Percentiles rank a stretch among this genome's conserved stretches.
phyloP scores from a whole-genome alignment of 2,888 invertebrate genomes.

The Ariolimax columbianus region DNA sequence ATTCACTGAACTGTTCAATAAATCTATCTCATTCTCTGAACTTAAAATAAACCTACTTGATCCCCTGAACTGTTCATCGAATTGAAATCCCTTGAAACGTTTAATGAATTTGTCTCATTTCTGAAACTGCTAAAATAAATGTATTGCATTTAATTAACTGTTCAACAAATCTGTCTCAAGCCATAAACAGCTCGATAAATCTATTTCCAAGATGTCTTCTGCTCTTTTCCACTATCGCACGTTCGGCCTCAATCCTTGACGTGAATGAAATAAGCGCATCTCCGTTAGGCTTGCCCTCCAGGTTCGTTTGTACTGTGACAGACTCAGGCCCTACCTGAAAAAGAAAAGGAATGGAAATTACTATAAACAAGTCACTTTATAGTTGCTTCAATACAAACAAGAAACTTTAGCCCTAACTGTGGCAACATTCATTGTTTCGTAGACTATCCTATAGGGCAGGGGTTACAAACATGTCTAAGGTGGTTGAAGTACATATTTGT shows the following conservation, averaged over 20 bases:
- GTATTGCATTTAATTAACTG: neutral
- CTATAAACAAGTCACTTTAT: neutral
- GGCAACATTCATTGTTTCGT: too few species aligned
- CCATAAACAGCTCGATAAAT: constrained; percentile 80
- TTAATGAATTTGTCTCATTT: too few species aligned
- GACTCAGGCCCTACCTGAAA: constrained; percentile 79
- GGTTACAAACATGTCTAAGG: too few species aligned
- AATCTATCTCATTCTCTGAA: neutral
- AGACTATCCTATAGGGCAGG: too few species aligned
- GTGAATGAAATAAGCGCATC: constrained; percentile 80
- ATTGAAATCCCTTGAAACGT: too few species aligned
- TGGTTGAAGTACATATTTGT: too few species aligned
- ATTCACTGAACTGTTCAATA: neutral
- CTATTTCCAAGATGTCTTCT: constrained; percentile 79
- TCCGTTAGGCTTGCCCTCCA: constrained; percentile 79
- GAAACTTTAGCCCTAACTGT: neutral
- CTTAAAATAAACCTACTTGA: neutral
- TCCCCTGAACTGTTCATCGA: neutral
- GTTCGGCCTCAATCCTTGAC: constrained; percentile 79
- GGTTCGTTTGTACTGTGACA: constrained; percentile 79
- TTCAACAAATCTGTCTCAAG: constrained; percentile 47
- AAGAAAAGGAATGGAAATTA: neutral
- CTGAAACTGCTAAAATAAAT: neutral
- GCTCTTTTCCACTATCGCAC: constrained; percentile 79
- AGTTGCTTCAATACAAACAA: neutral